Percentiles rank a stretch among this genome's conserved stretches.
phyloP scores from a whole-genome alignment of 2,888 invertebrate species.

The Linyphia triangularis region DNA sequence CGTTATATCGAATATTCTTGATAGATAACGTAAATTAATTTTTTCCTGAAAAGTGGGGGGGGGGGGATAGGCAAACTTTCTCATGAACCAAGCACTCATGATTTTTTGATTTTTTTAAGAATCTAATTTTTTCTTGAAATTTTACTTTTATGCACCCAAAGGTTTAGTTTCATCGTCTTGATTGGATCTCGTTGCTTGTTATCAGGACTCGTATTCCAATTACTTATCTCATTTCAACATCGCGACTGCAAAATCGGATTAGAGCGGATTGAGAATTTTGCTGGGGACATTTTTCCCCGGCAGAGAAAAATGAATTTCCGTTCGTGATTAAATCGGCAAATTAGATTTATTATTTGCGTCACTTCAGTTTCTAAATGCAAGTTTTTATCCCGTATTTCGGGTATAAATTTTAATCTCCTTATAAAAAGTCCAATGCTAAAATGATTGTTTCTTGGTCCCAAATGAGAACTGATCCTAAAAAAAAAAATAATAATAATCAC shows the following conservation, averaged over 20 bases:
- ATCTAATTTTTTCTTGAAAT: neutral
- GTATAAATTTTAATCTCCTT: neutral
- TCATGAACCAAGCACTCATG: too few species aligned
- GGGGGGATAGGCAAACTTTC: too few species aligned
- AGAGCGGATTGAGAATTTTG: neutral
- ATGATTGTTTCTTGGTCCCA: too few species aligned
- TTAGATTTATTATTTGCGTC: neutral
- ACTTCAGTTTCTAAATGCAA: neutral
- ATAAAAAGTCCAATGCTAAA: too few species aligned
- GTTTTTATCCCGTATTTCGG: neutral
- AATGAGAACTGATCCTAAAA: too few species aligned
- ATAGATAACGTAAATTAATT: too few species aligned
- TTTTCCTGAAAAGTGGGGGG: too few species aligned
- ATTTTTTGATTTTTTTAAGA: neutral
- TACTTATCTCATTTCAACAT: constrained; percentile 44
- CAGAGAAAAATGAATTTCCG: neutral
- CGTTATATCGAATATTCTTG: too few species aligned
- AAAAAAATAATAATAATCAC: too few species aligned
- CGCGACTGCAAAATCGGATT: constrained; percentile 36
- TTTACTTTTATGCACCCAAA: neutral
- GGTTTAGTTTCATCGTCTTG: constrained; percentile 9
- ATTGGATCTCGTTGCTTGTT: constrained; percentile 37
- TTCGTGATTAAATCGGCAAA: neutral
- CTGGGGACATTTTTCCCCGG: too few species aligned
- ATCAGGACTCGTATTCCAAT: constrained; percentile 17